Evolutionary conservation across 2,113 vertebrate species (phyloP).

Genomic region (Anolis sagrei): DNA sequence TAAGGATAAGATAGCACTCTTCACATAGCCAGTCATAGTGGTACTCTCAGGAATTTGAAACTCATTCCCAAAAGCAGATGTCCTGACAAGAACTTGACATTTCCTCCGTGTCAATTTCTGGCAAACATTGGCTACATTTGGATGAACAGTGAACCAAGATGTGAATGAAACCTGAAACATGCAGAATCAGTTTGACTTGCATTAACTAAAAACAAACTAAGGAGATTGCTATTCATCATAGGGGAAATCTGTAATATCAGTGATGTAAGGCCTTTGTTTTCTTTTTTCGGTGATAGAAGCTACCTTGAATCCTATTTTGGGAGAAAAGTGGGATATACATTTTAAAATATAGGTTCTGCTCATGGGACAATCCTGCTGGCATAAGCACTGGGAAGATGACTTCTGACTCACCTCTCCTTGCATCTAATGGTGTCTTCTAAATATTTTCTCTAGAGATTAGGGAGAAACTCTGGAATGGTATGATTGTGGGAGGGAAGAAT

Average conservation of each 20-base stretch:
- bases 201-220: background rate
- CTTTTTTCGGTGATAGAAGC: background rate
- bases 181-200: background rate
- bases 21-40: background rate
- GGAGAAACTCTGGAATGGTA: background rate
- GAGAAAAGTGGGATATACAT: no score
- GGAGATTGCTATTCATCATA: background rate
- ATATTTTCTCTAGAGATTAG: no score
- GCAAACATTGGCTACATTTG: background rate
- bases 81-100: background rate
- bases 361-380: no score
- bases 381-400: background rate
- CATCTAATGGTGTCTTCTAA: background rate
- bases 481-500: background rate
- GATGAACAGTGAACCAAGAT: background rate
- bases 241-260: background rate
- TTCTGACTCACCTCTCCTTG: background rate
- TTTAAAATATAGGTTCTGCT: no score
- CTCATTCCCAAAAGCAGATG: background rate
- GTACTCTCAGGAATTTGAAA: background rate
- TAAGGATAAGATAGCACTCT: background rate
- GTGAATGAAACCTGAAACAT: background rate
- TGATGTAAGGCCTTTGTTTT: background rate
- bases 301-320: no score
- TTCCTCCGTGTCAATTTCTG: background rate